Percentiles rank a stretch among this genome's conserved stretches.
Conservation (phyloP, 2,797 vertebrate genomes). For the Intellagama lesueurii region DNA sequence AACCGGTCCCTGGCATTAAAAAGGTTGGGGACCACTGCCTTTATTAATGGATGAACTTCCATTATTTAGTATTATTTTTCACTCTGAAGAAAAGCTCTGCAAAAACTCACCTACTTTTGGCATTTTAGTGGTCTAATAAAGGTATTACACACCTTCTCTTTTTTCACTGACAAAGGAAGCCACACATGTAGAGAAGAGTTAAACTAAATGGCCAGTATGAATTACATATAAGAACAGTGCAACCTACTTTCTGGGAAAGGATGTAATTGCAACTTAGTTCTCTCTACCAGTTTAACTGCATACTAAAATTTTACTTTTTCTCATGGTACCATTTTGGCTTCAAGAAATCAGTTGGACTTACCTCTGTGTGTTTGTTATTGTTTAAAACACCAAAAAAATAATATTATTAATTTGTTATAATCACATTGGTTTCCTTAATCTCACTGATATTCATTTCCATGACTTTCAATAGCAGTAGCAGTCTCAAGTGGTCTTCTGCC, state of each 20-base stretch:
- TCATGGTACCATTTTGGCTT: too few relatives aligned
- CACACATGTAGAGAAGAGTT: background rate
- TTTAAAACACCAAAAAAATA: background rate
- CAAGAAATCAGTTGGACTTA: too few relatives aligned
- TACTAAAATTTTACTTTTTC: background rate
- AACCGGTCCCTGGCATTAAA: too few relatives aligned
- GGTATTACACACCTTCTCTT: too few relatives aligned
- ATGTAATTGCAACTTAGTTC: background rate
- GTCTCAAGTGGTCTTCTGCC: background rate
- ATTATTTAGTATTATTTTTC: too few relatives aligned
- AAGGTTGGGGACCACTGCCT: too few relatives aligned
- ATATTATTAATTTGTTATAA: background rate
- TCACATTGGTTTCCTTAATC: background rate
- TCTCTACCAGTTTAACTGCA: background rate
- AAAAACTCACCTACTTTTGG: too few relatives aligned
- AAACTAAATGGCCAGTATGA: background rate
- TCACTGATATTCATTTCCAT: background rate
- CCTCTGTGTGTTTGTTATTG: background rate
- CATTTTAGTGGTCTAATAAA: too few relatives aligned
- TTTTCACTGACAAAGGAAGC: too few relatives aligned
- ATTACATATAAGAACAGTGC: background rate
- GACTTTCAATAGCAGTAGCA: too few relatives aligned
- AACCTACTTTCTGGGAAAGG: background rate
- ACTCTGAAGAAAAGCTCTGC: too few relatives aligned
- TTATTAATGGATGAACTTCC: too few relatives aligned